Base-by-base conservation (phyloP, 2,113 vertebrate genomes). In the Myrmophylax atrothorax region DNA sequence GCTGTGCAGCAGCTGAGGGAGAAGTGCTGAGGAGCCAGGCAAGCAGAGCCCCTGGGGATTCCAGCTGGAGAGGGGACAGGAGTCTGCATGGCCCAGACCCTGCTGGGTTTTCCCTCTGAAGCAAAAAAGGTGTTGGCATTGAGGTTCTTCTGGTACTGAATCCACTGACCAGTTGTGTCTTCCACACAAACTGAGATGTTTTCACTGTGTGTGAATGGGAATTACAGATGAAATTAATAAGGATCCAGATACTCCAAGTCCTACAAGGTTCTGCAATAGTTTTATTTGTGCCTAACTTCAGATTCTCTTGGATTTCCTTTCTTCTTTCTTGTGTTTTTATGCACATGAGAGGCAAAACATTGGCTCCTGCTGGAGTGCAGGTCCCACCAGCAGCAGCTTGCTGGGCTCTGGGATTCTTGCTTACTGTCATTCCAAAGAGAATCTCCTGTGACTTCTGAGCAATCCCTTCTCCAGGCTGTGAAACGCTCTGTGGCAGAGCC, bases 261-360 rank as follows among this genome's bases (percentile, higher is more conserved):
- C 40, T 49, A 2, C 40, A 3, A 13, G 19, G n/a, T 35, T 85
- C 68, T 77, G 31, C 38, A 20, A 0, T 0, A 4, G 14, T 12
- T 68, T 73, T 10, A 12, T 69, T 84, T 67, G 73, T 86, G 82
- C 59, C 37, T 37, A 0, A 4, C 4, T 58, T 60, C 4, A 60
- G 31, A 3, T 18, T 12, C 16, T 17, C 19, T 5, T 33, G n/a
- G 42, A 8, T 79, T 92, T 47, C 42, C 46, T 53, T 59, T n/a
- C 58, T 79, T 49, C 67, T 37, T 62, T 20, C 37, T n/a, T 23
- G 14, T 70, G 24, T 31, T 56, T 63, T 33, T 12, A 2, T 13
- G 58, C 77, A 12, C 4, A 0, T 3, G n/a, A 79, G 35, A 18
- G 11, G 7, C 9, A 10, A 13, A 49, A 9, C 0, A 0, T 10